phyloP scores from a whole-genome alignment of 2,888 invertebrate genomes.

The Drosophila peninsularis region DNA sequence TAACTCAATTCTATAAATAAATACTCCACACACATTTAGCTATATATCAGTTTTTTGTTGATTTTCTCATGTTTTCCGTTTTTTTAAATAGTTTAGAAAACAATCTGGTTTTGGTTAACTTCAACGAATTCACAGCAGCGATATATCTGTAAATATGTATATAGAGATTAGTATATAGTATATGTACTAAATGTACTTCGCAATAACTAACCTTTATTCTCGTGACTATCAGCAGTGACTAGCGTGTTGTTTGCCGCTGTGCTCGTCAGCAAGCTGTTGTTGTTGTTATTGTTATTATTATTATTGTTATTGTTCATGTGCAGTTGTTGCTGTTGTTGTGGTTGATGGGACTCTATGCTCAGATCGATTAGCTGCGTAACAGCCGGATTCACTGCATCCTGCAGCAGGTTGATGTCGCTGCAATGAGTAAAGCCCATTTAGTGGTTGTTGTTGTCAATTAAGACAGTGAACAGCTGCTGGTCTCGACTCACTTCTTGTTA shows the following conservation, averaged over 20 bases:
- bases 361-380: constrained; percentile 84
- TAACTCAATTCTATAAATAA: constrained; percentile 72
- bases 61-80: constrained; percentile 18
- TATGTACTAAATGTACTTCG: background rate
- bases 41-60: constrained; percentile 66
- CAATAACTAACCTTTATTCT: constrained; percentile 82
- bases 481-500: constrained; percentile 83
- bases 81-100: constrained; percentile 61
- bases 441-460: constrained; percentile 5
- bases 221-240: constrained; percentile 86
- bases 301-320: constrained; percentile 84
- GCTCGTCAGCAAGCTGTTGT: constrained; percentile 84
- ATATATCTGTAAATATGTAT: constrained; percentile 73
- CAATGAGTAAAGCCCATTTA: constrained; percentile 30
- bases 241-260: constrained; percentile 83
- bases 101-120: constrained; percentile 71
- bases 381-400: constrained; percentile 80
- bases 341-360: constrained; percentile 82
- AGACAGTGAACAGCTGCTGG: constrained; percentile 1
- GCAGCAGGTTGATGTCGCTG: constrained; percentile 84
- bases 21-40: constrained; percentile 81
- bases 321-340: constrained; percentile 75
- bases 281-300: constrained; percentile 80
- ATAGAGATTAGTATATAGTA: constrained; percentile 5
- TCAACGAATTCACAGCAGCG: constrained; percentile 84